Evolutionary conservation across 2,113 vertebrate genomes (phyloP).

Genomic region (Chionodraco myersi): DNA sequence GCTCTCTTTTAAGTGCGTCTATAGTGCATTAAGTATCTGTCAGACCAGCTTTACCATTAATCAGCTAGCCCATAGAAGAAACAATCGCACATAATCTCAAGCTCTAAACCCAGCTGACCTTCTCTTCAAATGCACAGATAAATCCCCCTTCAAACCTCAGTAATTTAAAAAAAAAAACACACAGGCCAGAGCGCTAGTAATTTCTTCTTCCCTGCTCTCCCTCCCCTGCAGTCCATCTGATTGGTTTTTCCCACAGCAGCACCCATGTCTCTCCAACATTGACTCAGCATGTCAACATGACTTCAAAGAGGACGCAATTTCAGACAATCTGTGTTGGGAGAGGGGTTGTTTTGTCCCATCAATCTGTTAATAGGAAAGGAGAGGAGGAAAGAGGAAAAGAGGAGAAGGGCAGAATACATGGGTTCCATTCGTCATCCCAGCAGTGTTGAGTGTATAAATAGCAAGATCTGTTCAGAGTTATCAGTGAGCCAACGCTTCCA

Average conservation of each 20-base stretch:
- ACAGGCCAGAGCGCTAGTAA: slow-evolving; percentile 15
- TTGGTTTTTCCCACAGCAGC: slow-evolving; percentile 60
- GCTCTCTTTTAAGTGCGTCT: slow-evolving; percentile 73
- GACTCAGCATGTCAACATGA: slow-evolving; percentile 70
- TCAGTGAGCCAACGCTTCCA: slow-evolving; percentile 71
- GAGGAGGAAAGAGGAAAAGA: background rate
- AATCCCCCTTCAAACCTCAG: slow-evolving; percentile 67
- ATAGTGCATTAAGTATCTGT: slow-evolving; percentile 74
- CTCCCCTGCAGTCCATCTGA: slow-evolving; percentile 49
- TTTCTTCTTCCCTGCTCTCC: slow-evolving; percentile 15
- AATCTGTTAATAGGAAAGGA: slow-evolving; percentile 29
- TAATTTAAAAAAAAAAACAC: slow-evolving; percentile 50
- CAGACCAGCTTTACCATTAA: slow-evolving; percentile 80
- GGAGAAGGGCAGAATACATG: slow-evolving; percentile 21
- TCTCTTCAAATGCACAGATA: slow-evolving; percentile 74
- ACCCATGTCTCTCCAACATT: slow-evolving; percentile 70
- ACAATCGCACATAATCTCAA: slow-evolving; percentile 79
- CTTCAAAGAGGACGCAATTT: slow-evolving; percentile 62
- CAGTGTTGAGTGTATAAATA: slow-evolving; percentile 66
- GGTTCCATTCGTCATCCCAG: slow-evolving; percentile 73
- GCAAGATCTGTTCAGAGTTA: slow-evolving; percentile 64
- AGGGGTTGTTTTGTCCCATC: slow-evolving; percentile 40
- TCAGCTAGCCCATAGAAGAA: slow-evolving; percentile 73
- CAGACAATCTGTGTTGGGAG: slow-evolving; percentile 32
- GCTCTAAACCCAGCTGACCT: slow-evolving; percentile 77